A percentile compares a stretch with the other conserved stretches of the same genome.
Conservation (phyloP, 2,797 vertebrate species). For the Eremophila alpestris region DNA sequence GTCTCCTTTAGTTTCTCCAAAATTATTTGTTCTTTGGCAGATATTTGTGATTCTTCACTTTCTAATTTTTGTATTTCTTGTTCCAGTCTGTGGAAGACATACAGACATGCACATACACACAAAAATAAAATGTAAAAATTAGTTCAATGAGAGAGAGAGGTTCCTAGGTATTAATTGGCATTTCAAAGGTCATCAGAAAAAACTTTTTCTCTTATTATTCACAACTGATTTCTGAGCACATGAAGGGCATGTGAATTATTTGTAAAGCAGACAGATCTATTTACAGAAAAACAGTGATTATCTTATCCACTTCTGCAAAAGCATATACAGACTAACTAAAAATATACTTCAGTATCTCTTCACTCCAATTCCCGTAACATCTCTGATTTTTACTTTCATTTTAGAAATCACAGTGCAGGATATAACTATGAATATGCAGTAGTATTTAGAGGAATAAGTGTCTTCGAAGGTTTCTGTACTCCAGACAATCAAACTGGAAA, state of each 20-base stretch:
- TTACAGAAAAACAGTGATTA: background rate
- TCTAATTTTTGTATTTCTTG: conserved; percentile 90
- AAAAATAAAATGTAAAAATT: conserved; percentile 18
- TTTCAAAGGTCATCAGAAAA: background rate
- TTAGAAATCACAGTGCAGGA: background rate
- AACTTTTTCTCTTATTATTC: background rate
- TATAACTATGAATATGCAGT: background rate
- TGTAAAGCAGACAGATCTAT: background rate
- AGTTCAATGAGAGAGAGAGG: background rate
- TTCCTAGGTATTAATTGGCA: background rate
- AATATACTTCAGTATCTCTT: background rate
- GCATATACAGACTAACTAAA: background rate
- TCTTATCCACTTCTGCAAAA: background rate
- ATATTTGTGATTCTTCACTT: conserved; percentile 94
- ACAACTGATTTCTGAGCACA: background rate
- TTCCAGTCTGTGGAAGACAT: conserved; percentile 86
- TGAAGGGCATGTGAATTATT: background rate
- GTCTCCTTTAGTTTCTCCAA: conserved; percentile 92
- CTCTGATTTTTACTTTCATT: background rate
- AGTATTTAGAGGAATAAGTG: background rate
- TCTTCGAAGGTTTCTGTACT: background rate
- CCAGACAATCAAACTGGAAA: background rate
- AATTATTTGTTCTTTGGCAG: conserved; percentile 95
- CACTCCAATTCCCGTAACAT: background rate
- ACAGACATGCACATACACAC: conserved; percentile 58